phyloP scores from a whole-genome alignment of 2,113 vertebrate species.

The Alaudala cheleensis region DNA sequence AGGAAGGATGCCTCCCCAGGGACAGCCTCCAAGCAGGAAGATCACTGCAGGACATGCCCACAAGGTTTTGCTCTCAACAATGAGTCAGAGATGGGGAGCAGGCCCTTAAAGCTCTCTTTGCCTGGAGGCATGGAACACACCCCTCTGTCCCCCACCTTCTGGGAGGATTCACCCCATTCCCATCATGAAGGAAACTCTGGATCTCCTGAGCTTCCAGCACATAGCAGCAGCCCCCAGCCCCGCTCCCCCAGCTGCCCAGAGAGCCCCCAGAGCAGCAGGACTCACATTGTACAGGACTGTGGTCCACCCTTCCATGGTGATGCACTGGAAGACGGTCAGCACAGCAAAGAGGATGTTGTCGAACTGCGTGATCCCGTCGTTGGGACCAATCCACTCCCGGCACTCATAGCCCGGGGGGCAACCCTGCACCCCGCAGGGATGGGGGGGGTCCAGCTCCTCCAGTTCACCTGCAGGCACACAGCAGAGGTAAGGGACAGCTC shows the following conservation, averaged over 20 bases:
- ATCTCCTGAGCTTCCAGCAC: neutral
- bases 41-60: neutral
- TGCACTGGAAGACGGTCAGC: constrained; percentile 98
- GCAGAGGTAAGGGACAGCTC: neutral
- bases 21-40: neutral
- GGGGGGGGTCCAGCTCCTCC: constrained; percentile 80
- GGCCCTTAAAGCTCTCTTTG: neutral
- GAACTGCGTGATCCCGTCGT: constrained; percentile 97
- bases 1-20: neutral
- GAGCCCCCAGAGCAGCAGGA: neutral
- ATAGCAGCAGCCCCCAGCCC: neutral
- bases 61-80: neutral
- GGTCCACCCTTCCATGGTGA: constrained; percentile 99
- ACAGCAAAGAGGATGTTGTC: constrained; percentile 99
- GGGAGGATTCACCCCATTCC: neutral
- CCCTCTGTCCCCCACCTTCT: neutral
- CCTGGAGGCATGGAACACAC: accelerated
- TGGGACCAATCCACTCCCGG: constrained; percentile 91
- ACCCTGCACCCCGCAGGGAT: constrained; percentile 86
- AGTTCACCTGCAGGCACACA: constrained; percentile 69
- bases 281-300: constrained; percentile 97
- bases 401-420: constrained; percentile 88
- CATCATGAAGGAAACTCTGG: neutral
- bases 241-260: neutral
- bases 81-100: accelerated